Base-by-base conservation (phyloP, 1,140 invertebrate species). In the Cydia strobilella region DNA sequence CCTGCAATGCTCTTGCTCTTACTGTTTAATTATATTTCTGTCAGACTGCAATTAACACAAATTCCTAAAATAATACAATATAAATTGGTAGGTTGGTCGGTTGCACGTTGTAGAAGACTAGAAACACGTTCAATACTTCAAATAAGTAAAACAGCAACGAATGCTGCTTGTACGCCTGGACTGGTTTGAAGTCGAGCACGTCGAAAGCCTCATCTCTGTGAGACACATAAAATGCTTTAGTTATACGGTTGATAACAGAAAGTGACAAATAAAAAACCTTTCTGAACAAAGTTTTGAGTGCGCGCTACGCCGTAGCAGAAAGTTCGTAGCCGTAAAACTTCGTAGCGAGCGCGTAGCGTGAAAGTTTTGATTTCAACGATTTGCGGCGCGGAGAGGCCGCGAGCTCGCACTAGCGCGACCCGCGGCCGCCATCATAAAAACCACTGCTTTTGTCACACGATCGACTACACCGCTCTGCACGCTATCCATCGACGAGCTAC, bases 321-420 rank as follows among this genome's bases (percentile, higher is more conserved):
- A 93, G 91, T 91, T 91, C 86, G 91, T 91, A 93, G 90, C 90
- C 83, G 87, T 89, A 90, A 91, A 92, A 92, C 89, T 91, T 92
- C 89, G 90, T 92, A 92, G 90, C 90, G 90, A 84, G 88, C 84
- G 83, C 87, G 90, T 91, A 91, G 90, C 90, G 90, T 91, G 90
- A 92, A 92, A 92, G 90, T 91, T 90, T 91, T 93, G 90, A 93
- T 91, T 93, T 91, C 90, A 91, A 93, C 90, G 90, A 93, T 91
- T 91, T 90, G 88, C 85, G 86, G 88, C 84, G 82, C 80, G 84
- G 84, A 86, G 85, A 90, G 86, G 87, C 90, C 89, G 86, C 85
- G 84, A 90, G 84, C 86, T 87, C 88, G 87, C 83, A 82, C 85
- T 90, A 87, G 89, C 82, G 85, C 84, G 84, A 85, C 88, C 90